Evolutionary conservation across 2,888 invertebrate genomes (phyloP).

Genomic region (Conistra vaccinii): DNA sequence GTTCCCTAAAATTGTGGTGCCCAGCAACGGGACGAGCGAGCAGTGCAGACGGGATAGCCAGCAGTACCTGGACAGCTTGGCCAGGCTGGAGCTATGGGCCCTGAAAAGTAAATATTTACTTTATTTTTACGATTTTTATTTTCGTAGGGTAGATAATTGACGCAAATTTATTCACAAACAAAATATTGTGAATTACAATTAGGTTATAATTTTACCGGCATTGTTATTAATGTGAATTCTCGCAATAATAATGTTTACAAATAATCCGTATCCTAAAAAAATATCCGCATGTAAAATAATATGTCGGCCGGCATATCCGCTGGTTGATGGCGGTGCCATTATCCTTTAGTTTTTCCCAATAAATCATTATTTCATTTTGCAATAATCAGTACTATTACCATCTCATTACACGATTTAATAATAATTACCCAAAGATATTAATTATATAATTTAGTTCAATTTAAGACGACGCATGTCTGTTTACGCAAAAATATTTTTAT

Average conservation of each 20-base stretch:
- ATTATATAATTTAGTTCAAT: background rate
- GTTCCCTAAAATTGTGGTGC: constrained; percentile 86
- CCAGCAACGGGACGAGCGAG: constrained; percentile 85
- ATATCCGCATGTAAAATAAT: constrained; percentile 33
- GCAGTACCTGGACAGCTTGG: constrained; percentile 81
- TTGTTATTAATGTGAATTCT: background rate
- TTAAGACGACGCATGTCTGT: background rate
- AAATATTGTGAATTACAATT: background rate
- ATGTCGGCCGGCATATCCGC: constrained; percentile 6
- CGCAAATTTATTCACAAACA: background rate
- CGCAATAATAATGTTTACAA: constrained; percentile 4
- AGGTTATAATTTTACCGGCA: background rate
- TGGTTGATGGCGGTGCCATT: constrained; percentile 12
- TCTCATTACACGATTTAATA: background rate
- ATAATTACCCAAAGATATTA: background rate
- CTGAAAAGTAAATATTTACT: constrained; percentile 87
- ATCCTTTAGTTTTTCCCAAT: constrained; percentile 13
- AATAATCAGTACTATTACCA: background rate
- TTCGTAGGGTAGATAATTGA: background rate
- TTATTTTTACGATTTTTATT: background rate
- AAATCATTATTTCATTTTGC: too few species aligned
- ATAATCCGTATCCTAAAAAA: constrained; percentile 25
- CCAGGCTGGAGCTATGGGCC: constrained; percentile 88
- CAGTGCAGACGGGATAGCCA: constrained; percentile 86
- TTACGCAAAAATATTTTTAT: background rate